Evolutionary conservation across 2,113 vertebrate genomes (phyloP), one percentile per base, ranked within the genome.

Genomic region (Hiodon tergisus): DNA sequence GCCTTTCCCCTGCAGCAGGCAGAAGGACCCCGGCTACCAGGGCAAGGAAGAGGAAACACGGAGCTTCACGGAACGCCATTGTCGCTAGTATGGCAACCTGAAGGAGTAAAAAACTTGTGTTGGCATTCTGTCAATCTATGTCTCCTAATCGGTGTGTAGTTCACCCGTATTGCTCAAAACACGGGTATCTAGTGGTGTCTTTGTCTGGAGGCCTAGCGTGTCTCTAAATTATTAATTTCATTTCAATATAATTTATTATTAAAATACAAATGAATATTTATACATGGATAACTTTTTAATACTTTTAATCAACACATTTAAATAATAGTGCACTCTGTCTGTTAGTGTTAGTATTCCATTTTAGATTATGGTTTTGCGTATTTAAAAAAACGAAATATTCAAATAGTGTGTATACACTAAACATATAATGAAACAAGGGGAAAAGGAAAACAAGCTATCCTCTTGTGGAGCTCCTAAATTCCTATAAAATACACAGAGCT

Each of bases 11-110:
- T 14, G 76, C 17, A 0, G 55, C 78, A 85, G 75, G 11, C 75
- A 78, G 55, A 3, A 63, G 31, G 7, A 7, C 14, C 14, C 13
- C 6, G 2, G 71, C 31, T 73, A 90, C 67, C 59, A 89, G 48
- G 50, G 83, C 66, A n/a, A 86, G 77, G 46, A 83, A 58, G 9
- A 73, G 67, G 60, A 83, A 10, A 14, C 76, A 76, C 69, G 48
- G 76, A 50, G 55, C 4, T 0, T 69, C 5, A 5, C 31, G 4
- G 73, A 13, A 66, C 5, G 6, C 14, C 65, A 46, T 67, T 7
- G 14, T 68, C 31, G 11, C 47, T 65, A 75, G 31, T 31, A 31
- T 75, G 5, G 11, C 7, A 8, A 58, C 54, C 73, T 59, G 73
- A 46, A 53, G 16, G 6, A 3, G 46, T n/a, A 54, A 6, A 9